Conservation (phyloP, 64 coral and sea anemone genomes). For the Stichodactyla mertensii region DNA sequence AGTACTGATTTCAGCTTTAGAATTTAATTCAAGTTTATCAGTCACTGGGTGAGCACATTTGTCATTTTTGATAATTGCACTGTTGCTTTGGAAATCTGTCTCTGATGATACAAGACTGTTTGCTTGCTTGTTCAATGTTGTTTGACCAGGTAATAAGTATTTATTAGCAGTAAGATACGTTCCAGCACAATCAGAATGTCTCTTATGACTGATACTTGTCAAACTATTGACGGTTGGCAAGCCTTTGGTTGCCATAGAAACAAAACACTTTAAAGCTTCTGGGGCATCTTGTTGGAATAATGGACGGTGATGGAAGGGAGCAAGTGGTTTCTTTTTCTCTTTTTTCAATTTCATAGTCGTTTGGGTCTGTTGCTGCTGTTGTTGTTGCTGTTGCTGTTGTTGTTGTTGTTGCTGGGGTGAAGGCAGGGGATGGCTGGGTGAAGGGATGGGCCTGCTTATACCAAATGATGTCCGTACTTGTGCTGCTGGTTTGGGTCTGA, state of each 20-base stretch:
- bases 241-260: slow-evolving; percentile 79
- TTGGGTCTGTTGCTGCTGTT: slow-evolving; percentile 56
- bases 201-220: slow-evolving; percentile 66
- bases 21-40: slow-evolving; percentile 25
- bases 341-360: slow-evolving; percentile 87
- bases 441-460: slow-evolving; percentile 81
- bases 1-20: slow-evolving; percentile 16
- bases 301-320: slow-evolving; percentile 87
- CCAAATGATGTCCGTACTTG: slow-evolving; percentile 91
- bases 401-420: slow-evolving; percentile 64
- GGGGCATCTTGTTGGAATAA: slow-evolving; percentile 56
- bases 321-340: slow-evolving; percentile 87
- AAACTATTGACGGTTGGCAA: slow-evolving; percentile 63
- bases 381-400: slow-evolving; percentile 47
- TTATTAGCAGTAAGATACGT: slow-evolving; percentile 45
- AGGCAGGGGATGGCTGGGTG: slow-evolving; percentile 58
- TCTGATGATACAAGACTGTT: not conserved
- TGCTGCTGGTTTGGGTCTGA: slow-evolving; percentile 72
- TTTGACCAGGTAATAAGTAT: slow-evolving; percentile 40
- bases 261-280: slow-evolving; percentile 62
- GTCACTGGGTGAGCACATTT: not conserved
- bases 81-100: not conserved
- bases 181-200: slow-evolving; percentile 59
- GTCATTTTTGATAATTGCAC: not conserved
- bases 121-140: not conserved